These are phyloP conservation scores for Steinernema carpocapsae DNA, from an alignment of 2,888 invertebrate genomes.

Conservation along the genomic window DNA sequence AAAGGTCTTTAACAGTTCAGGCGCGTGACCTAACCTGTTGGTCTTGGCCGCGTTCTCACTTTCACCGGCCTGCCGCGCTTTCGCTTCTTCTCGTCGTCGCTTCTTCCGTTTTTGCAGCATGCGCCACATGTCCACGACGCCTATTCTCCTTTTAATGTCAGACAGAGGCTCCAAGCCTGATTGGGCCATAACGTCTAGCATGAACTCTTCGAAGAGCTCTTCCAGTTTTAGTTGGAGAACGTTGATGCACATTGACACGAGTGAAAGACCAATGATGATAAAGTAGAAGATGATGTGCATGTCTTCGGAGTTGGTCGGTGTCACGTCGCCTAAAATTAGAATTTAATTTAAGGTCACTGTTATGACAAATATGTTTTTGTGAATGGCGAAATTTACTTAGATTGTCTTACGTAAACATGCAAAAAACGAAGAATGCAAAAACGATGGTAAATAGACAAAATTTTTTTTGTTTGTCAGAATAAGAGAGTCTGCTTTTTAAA, in stretches of 20 bases:
- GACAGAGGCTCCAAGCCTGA: constrained; percentile 36
- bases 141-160: constrained; percentile 48
- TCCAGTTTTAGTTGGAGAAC: constrained; percentile 56
- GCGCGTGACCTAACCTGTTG: background rate
- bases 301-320: constrained; percentile 67
- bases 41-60: background rate
- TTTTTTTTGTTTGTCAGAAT: no score
- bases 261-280: constrained; percentile 67
- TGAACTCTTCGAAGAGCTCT: constrained; percentile 55
- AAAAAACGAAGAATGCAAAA: no score
- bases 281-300: constrained; percentile 61
- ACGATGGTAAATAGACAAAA: no score
- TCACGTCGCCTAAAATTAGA: constrained; percentile 61
- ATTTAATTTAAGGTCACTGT: background rate
- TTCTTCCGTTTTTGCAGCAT: constrained; percentile 60
- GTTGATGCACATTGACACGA: constrained; percentile 58
- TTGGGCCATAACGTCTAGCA: constrained; percentile 66
- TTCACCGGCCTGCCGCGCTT: constrained; percentile 32
- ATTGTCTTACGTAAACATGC: no score
- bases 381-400: no score
- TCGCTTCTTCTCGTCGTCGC: constrained; percentile 44
- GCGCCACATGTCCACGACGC: constrained; percentile 63
- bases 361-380: no score
- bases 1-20: background rate
- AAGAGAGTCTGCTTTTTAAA: no score